phyloP scores from a whole-genome alignment of 2,113 vertebrate species.

The Rhipidura dahli region DNA sequence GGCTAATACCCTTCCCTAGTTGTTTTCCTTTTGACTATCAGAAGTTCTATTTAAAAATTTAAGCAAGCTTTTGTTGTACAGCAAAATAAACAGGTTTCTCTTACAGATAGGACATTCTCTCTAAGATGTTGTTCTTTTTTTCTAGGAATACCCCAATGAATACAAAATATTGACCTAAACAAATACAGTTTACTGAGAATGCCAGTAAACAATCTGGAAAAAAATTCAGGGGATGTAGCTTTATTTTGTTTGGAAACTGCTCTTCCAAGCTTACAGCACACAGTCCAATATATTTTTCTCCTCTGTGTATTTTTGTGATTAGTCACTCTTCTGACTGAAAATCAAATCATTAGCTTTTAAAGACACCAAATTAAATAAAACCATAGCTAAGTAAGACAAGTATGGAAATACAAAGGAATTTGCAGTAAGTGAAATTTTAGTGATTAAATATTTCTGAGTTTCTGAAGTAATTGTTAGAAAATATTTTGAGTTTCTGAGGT shows the following conservation, averaged over 20 bases:
- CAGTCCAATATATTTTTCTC: background rate
- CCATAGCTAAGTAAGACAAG: background rate
- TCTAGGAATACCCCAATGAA: background rate
- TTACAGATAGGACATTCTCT: background rate
- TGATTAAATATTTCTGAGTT: background rate
- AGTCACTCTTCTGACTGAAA: background rate
- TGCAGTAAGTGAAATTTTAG: background rate
- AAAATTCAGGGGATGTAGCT: background rate
- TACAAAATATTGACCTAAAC: constrained; percentile 36
- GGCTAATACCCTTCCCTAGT: constrained; percentile 7
- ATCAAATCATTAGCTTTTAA: background rate
- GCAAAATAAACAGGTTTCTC: constrained; percentile 28
- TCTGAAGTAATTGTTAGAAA: background rate
- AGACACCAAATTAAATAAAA: background rate
- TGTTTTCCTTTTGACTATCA: constrained; percentile 10
- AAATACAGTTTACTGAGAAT: background rate
- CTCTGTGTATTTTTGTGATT: background rate
- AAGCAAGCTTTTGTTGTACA: background rate
- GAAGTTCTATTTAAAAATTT: constrained; percentile 35
- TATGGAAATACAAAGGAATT: background rate
- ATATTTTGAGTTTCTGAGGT: background rate
- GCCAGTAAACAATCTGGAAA: constrained; percentile 17
- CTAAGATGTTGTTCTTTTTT: background rate
- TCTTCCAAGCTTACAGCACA: background rate
- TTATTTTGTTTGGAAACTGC: constrained; percentile 4